A percentile compares a stretch with the other conserved stretches of the same genome.
Conservation (phyloP, 64 coral and sea anemone species). For the Exaiptasia diaphana region DNA sequence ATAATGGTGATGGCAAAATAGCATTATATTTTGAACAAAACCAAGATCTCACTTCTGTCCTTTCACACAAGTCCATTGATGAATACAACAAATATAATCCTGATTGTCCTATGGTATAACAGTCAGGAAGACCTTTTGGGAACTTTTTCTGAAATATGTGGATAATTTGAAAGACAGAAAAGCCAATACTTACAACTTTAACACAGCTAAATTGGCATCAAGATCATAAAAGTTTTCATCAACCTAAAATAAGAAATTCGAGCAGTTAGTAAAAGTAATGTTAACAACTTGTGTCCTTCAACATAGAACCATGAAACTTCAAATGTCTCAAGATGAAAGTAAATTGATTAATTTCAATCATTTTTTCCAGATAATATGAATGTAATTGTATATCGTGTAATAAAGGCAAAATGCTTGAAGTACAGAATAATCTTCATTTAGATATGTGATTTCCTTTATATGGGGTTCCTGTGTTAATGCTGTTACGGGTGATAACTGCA, state of each 20-base stretch:
- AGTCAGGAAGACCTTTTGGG: too few species aligned
- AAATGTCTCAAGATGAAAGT: neutral
- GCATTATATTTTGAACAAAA: too few species aligned
- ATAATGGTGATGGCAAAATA: neutral
- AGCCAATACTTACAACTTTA: slow-evolving; percentile 50
- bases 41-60: too few species aligned
- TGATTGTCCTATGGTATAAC: too few species aligned
- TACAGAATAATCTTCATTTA: too few species aligned
- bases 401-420: neutral
- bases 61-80: too few species aligned
- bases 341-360: neutral
- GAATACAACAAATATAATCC: too few species aligned
- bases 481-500: too few species aligned
- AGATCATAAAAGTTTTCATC: slow-evolving; percentile 67
- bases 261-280: neutral
- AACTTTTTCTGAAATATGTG: too few species aligned
- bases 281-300: neutral
- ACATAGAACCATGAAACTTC: neutral
- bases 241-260: slow-evolving; percentile 9
- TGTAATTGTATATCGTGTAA: neutral
- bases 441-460: too few species aligned
- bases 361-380: neutral
- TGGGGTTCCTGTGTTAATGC: too few species aligned
- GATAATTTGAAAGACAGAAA: too few species aligned
- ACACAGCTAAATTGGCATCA: slow-evolving; percentile 62